Conservation (phyloP, 2,888 invertebrate genomes). For the Kryphioiulus occultus region DNA sequence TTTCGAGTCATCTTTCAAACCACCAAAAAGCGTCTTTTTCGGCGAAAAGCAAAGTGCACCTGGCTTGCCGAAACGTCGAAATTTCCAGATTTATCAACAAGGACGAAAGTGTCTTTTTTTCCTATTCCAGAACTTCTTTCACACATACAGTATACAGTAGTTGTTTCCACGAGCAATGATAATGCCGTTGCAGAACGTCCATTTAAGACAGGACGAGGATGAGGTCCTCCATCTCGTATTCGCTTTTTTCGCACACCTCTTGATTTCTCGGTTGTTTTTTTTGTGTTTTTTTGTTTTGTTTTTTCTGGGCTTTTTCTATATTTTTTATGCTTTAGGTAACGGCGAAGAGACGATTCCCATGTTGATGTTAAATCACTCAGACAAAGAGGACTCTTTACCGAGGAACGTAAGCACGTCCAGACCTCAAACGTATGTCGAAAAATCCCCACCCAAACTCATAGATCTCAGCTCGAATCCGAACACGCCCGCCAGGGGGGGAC, state of each 20-base stretch:
- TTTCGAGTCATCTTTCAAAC: too few relatives aligned
- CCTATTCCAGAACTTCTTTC: too few relatives aligned
- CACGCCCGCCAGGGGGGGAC: conserved; percentile 51
- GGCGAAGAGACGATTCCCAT: conserved; percentile 55
- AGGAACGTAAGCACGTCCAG: conserved; percentile 51
- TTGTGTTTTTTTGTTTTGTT: background rate
- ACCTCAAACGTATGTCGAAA: conserved; percentile 52
- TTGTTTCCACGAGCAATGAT: too few relatives aligned
- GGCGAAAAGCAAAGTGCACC: too few relatives aligned
- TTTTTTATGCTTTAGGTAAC: conserved; percentile 50
- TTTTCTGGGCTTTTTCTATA: background rate
- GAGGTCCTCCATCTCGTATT: too few relatives aligned
- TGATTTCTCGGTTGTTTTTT: background rate
- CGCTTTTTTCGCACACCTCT: background rate
- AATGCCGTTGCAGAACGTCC: too few relatives aligned
- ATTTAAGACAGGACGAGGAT: too few relatives aligned
- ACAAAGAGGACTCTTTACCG: conserved; percentile 52
- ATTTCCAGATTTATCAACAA: too few relatives aligned
- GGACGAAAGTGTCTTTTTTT: too few relatives aligned
- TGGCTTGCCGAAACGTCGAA: too few relatives aligned
- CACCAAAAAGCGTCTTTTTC: too few relatives aligned
- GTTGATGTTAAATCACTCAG: conserved; percentile 55
- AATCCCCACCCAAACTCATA: conserved; percentile 53
- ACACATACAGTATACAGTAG: too few relatives aligned
- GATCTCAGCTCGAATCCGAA: conserved; percentile 52